phyloP scores from a whole-genome alignment of 2,888 invertebrate species.

The Stenotaenia linearis region DNA sequence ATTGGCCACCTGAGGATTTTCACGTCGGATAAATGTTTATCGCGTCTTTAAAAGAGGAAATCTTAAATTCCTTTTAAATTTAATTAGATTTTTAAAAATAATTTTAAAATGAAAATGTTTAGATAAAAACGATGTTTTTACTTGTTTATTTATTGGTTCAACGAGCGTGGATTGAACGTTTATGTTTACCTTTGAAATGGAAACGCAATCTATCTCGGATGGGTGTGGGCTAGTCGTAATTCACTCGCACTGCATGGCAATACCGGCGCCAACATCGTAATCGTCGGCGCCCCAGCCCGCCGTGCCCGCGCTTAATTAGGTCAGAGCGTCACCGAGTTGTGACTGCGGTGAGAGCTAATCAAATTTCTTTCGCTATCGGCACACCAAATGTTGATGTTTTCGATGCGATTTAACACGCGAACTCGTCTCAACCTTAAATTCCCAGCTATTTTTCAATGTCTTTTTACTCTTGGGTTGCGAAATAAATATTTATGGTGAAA shows the following conservation, averaged over 20 bases:
- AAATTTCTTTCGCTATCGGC: constrained; percentile 7
- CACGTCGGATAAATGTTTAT: constrained; percentile 24
- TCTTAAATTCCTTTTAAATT: neutral
- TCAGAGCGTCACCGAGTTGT: constrained; percentile 12
- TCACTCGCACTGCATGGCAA: neutral
- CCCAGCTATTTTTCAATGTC: constrained; percentile 4
- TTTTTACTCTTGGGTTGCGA: neutral
- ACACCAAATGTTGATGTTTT: constrained; percentile 15
- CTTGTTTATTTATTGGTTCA: neutral
- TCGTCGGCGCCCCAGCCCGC: neutral
- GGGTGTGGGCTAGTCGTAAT: neutral
- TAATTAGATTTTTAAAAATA: neutral
- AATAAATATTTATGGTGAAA: constrained; percentile 3
- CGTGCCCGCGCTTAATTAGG: constrained; percentile 12
- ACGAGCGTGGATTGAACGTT: neutral
- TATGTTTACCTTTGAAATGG: constrained; percentile 1
- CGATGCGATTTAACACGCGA: neutral
- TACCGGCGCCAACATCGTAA: neutral
- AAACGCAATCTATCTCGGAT: neutral
- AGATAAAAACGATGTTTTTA: too few species aligned
- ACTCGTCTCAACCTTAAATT: neutral
- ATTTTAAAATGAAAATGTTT: neutral
- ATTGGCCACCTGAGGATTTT: constrained; percentile 24
- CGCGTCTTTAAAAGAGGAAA: neutral
- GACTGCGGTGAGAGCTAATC: neutral